Conservation (phyloP, 2,113 vertebrate species). For the Procapra przewalskii region DNA sequence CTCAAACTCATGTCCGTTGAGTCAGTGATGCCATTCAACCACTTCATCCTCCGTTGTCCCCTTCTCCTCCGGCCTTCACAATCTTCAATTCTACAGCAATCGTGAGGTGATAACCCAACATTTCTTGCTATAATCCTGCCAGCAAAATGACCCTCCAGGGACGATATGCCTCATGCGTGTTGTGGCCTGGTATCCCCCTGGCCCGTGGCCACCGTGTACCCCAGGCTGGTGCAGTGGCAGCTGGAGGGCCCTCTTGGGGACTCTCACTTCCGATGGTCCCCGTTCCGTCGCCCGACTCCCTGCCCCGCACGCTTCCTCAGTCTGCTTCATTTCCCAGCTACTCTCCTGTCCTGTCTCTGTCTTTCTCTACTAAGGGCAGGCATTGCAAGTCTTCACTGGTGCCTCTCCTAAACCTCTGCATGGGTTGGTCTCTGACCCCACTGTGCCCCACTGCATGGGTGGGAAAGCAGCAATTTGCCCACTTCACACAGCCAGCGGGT, state of each 20-base stretch:
- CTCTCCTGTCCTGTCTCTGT: neutral
- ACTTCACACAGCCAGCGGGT: neutral
- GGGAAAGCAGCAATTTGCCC: too few relatives aligned
- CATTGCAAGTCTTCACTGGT: neutral
- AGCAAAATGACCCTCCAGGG: neutral
- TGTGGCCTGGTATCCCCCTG: neutral
- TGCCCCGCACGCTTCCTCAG: accelerated
- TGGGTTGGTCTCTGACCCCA: neutral
- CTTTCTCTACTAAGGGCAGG: neutral
- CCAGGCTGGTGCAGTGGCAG: accelerated
- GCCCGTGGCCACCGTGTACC: neutral
- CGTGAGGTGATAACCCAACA: neutral
- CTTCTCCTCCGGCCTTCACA: accelerated
- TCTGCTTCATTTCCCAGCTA: neutral
- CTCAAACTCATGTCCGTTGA: neutral
- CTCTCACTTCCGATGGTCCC: neutral
- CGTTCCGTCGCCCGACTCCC: accelerated
- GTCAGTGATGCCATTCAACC: neutral
- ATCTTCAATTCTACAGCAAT: neutral
- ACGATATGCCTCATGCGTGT: neutral
- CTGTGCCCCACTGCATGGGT: neutral
- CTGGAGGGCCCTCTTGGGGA: neutral
- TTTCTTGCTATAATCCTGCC: neutral
- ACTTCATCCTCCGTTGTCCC: neutral
- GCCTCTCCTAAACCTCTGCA: neutral